phyloP scores from a whole-genome alignment of 2,113 vertebrate genomes.

The Cryptomyrus ogoouensis region DNA sequence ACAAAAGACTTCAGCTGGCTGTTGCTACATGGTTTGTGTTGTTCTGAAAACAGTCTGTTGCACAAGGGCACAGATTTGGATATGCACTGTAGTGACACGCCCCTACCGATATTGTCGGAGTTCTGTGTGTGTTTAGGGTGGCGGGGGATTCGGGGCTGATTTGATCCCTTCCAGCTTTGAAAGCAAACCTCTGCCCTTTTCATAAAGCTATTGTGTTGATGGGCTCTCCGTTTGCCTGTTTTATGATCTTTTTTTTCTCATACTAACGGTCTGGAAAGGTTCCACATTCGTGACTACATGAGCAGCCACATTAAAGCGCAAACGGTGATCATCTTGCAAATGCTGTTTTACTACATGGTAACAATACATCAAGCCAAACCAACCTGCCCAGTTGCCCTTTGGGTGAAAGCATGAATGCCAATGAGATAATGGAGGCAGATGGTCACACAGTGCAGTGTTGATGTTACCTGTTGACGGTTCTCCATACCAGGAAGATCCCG shows the following conservation, averaged over 20 bases:
- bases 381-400: not conserved
- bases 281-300: not conserved
- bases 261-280: not conserved
- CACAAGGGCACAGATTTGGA: not conserved
- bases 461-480: not conserved
- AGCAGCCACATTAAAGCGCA: not conserved
- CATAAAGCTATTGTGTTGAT: not conserved
- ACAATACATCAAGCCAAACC: not conserved
- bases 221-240: not conserved
- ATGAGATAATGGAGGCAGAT: not conserved
- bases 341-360: not conserved
- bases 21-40: not conserved
- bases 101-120: not conserved
- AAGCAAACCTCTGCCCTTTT: not conserved
- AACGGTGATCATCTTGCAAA: not conserved
- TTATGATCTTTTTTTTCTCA: not conserved
- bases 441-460: not conserved
- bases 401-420: not conserved
- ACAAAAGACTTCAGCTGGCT: not conserved
- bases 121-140: not conserved
- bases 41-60: not conserved
- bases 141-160: not conserved
- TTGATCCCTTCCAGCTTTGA: not conserved
- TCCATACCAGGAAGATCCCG: not conserved
- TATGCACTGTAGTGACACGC: not conserved